phyloP scores from a whole-genome alignment of 2,113 vertebrate genomes.

The Takifugu bimaculatus region DNA sequence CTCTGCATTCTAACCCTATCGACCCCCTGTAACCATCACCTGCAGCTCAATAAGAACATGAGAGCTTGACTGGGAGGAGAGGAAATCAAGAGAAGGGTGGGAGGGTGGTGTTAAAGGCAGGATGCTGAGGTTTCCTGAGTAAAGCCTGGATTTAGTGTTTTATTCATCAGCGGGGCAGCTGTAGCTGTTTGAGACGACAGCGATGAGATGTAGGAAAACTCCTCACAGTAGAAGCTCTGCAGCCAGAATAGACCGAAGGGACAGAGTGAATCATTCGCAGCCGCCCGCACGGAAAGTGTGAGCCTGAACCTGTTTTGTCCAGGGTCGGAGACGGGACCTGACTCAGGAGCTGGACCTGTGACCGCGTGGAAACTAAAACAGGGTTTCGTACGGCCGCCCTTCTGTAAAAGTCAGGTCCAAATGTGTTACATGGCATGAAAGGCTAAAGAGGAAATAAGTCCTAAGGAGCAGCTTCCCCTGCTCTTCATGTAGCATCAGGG shows the following conservation, averaged over 20 bases:
- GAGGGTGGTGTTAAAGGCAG: conserved; percentile 19
- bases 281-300: conserved; percentile 59
- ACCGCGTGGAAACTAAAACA: not conserved
- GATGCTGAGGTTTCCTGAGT: conserved; percentile 13
- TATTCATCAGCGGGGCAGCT: conserved; percentile 2
- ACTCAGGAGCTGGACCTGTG: conserved; percentile 41
- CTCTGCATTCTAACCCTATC: conserved; percentile 29
- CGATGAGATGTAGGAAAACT: not conserved
- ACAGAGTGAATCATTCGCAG: conserved; percentile 62
- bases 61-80: not conserved
- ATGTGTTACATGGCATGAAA: too few relatives aligned
- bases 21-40: conserved; percentile 26
- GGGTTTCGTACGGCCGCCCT: too few relatives aligned
- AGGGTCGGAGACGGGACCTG: conserved; percentile 23
- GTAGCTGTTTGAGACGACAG: not conserved
- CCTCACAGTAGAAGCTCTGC: conserved; percentile 10
- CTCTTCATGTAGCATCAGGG: too few relatives aligned
- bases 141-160: not conserved
- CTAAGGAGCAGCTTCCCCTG: too few relatives aligned
- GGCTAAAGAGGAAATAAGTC: too few relatives aligned
- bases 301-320: conserved; percentile 38
- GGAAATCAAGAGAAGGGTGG: not conserved
- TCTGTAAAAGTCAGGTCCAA: too few relatives aligned
- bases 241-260: conserved; percentile 29
- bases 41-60: not conserved